Evolutionary conservation across 1,140 invertebrate species (phyloP).

Genomic region (Drosophila funebris): DNA sequence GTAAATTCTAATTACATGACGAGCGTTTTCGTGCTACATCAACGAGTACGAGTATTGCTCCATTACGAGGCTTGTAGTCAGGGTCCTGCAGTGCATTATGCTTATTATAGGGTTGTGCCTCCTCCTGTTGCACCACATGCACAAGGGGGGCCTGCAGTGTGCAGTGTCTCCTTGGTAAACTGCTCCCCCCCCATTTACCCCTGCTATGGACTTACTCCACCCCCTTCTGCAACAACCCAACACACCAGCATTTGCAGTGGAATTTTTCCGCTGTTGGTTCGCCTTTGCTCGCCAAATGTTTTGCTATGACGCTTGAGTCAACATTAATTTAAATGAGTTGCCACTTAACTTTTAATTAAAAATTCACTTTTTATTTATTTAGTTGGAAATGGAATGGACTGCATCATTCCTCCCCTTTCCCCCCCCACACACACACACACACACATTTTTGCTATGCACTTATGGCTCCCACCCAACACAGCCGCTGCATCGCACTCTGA

Average conservation of each 20-base stretch:
- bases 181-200: background rate
- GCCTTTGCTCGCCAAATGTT: constrained; percentile 65
- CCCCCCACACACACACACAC: background rate
- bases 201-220: background rate
- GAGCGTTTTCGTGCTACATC: constrained; percentile 26
- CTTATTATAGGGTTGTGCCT: constrained; percentile 55
- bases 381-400: constrained; percentile 75
- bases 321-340: constrained; percentile 83
- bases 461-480: constrained; percentile 32
- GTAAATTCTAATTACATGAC: constrained; percentile 42
- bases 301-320: constrained; percentile 81
- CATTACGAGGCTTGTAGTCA: constrained; percentile 38
- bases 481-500: constrained; percentile 58
- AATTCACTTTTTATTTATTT: constrained; percentile 83
- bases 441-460: constrained; percentile 23
- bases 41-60: constrained; percentile 2
- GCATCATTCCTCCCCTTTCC: background rate
- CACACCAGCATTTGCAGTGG: constrained; percentile 31
- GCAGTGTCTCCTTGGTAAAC: background rate
- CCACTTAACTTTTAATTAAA: constrained; percentile 83
- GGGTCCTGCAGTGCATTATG: constrained; percentile 71
- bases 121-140: background rate
- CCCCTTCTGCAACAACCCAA: no score
- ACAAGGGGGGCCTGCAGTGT: constrained; percentile 4
- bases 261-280: constrained; percentile 32